Percentiles rank a stretch among this genome's conserved stretches.
Evolutionary conservation across 2,113 vertebrate genomes (phyloP).

Genomic region (Ancistrus triradiatus): DNA sequence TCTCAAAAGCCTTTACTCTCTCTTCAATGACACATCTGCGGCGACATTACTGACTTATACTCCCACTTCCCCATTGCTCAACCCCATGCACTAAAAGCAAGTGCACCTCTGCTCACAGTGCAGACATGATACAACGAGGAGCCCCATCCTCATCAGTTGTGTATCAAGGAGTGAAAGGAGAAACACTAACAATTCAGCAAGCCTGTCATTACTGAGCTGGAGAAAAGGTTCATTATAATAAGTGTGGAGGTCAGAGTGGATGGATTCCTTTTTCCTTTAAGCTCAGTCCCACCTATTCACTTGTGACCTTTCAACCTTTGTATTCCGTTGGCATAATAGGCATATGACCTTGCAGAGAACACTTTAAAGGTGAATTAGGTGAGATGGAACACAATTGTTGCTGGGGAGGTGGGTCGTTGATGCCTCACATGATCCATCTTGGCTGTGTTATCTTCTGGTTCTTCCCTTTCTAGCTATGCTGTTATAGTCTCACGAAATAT

Average conservation of each 20-base stretch:
- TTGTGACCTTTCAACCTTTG: no score
- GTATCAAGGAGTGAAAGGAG: neutral
- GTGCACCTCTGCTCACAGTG: slow-evolving; percentile 1
- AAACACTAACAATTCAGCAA: neutral
- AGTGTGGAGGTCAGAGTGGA: neutral
- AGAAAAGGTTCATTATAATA: neutral
- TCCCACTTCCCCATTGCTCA: slow-evolving; percentile 13
- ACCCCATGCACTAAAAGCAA: neutral
- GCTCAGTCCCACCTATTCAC: no score
- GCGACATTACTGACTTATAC: slow-evolving; percentile 5
- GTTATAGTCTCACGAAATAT: no score
- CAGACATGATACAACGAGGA: neutral
- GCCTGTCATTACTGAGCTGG: neutral
- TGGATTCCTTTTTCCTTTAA: no score
- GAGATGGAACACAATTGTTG: no score
- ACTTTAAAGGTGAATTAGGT: no score
- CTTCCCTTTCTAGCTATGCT: no score
- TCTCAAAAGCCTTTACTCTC: slow-evolving; percentile 28
- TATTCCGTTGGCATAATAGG: no score
- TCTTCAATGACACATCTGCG: slow-evolving; percentile 30
- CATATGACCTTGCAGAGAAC: no score
- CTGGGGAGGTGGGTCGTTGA: no score
- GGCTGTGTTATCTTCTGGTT: no score
- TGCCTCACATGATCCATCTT: no score
- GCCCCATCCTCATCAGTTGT: neutral